These are phyloP conservation scores for Melieria picta DNA, from an alignment of 2,888 invertebrate species.

Conservation along the genomic window DNA sequence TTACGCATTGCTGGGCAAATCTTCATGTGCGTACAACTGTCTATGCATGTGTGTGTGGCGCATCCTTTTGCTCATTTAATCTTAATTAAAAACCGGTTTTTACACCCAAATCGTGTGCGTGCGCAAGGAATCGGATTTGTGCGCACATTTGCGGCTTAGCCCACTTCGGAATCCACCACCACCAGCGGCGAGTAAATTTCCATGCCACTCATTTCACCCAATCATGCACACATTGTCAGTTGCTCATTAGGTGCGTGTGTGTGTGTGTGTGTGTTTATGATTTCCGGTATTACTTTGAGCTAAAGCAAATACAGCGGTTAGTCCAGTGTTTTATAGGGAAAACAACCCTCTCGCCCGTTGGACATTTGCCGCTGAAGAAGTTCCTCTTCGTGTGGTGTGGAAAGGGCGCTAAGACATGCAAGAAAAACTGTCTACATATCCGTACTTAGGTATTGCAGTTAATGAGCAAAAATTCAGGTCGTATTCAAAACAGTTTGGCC, in stretches of 20 bases:
- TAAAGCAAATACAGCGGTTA: too few relatives aligned
- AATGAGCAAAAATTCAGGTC: too few relatives aligned
- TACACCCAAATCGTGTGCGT: constrained; percentile 34
- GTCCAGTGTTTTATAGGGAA: background rate
- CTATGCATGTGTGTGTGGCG: constrained; percentile 1
- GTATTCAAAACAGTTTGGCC: too few relatives aligned
- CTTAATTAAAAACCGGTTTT: constrained; percentile 64
- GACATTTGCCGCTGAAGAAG: background rate
- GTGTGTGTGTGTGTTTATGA: background rate
- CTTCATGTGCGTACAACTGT: background rate
- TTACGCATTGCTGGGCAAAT: constrained; percentile 29
- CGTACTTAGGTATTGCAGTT: too few relatives aligned
- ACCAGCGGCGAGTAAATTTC: background rate
- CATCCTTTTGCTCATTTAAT: constrained; percentile 54
- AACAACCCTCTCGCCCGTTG: background rate
- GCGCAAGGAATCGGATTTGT: constrained; percentile 7
- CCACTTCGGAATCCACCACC: constrained; percentile 32
- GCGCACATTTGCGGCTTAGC: constrained; percentile 33
- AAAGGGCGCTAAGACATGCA: too few relatives aligned
- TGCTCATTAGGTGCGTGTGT: background rate
- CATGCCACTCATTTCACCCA: background rate
- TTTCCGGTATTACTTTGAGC: background rate
- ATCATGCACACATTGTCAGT: background rate
- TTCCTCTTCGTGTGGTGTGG: too few relatives aligned
- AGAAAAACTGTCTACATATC: too few relatives aligned